Evolutionary conservation across 2,888 invertebrate genomes (phyloP).

Genomic region (Dolomedes plantarius): DNA sequence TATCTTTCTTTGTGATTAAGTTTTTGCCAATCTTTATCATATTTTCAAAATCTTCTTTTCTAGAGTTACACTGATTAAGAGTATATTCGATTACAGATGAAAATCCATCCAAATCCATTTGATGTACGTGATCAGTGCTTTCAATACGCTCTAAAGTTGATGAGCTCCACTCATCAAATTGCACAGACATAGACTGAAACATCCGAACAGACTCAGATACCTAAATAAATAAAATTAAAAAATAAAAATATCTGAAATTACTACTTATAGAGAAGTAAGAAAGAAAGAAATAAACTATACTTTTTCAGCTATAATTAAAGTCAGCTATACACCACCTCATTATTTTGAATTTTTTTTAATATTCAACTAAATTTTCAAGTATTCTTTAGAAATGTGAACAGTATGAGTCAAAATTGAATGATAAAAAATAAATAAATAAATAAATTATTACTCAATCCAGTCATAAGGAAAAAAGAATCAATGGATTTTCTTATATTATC

Average conservation of each 20-base stretch:
- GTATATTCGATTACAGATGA: constrained; percentile 80
- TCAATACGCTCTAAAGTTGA: constrained; percentile 84
- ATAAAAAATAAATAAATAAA: no score
- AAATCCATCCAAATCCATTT: constrained; percentile 80
- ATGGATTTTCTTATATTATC: no score
- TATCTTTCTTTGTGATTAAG: constrained; percentile 88
- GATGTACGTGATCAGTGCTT: constrained; percentile 84
- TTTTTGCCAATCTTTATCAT: constrained; percentile 87
- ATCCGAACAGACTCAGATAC: constrained; percentile 36
- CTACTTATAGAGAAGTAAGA: background rate
- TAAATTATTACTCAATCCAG: no score
- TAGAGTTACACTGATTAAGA: constrained; percentile 77
- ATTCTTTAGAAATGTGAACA: no score
- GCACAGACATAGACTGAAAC: constrained; percentile 79
- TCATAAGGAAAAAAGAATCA: no score
- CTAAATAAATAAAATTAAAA: constrained; percentile 1
- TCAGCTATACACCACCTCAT: background rate
- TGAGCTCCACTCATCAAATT: constrained; percentile 75
- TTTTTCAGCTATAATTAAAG: background rate
- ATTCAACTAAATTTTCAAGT: no score
- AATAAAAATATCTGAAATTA: background rate
- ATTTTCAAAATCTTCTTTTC: constrained; percentile 84
- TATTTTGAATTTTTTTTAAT: no score
- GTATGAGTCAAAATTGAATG: no score
- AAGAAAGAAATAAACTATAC: background rate